phyloP scores from a whole-genome alignment of 1,140 invertebrate species.

The Diabrotica virgifera region DNA sequence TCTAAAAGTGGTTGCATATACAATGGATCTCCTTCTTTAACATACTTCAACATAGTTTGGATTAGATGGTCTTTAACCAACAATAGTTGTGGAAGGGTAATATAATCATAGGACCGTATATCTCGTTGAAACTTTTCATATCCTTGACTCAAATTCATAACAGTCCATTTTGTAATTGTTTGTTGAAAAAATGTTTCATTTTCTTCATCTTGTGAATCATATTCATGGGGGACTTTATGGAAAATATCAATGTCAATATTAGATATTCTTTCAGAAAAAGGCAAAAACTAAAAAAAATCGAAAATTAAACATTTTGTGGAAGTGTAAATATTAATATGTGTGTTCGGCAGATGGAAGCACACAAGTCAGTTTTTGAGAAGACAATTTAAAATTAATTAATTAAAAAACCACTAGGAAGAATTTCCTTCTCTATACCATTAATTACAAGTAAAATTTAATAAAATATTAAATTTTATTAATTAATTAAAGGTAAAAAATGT shows the following conservation, averaged over 20 bases:
- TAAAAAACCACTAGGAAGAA: too few species aligned
- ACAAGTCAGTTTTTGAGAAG: too few species aligned
- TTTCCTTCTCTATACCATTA: too few species aligned
- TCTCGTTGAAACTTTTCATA: slow-evolving; percentile 73
- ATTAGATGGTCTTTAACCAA: slow-evolving; percentile 75
- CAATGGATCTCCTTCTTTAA: slow-evolving; percentile 66
- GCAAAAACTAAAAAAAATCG: slow-evolving; percentile 70
- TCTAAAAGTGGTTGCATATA: slow-evolving; percentile 79
- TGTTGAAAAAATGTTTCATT: slow-evolving; percentile 77
- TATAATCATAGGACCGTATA: slow-evolving; percentile 59
- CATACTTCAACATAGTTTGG: slow-evolving; percentile 65
- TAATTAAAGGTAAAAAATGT: too few species aligned
- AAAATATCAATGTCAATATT: slow-evolving; percentile 79
- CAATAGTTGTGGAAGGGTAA: slow-evolving; percentile 77
- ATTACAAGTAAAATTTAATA: too few species aligned
- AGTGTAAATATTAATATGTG: too few species aligned
- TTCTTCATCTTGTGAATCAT: slow-evolving; percentile 62
- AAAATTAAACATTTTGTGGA: slow-evolving; percentile 13
- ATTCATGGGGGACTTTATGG: slow-evolving; percentile 70
- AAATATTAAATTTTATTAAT: too few species aligned
- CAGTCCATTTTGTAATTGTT: slow-evolving; percentile 82
- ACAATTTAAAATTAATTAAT: too few species aligned
- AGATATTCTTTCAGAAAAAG: slow-evolving; percentile 79
- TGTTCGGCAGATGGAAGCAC: too few species aligned
- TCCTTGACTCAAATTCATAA: slow-evolving; percentile 78